phyloP scores from a whole-genome alignment of 64 coral and sea anemone genomes.

The Astreopora myriophthalma region DNA sequence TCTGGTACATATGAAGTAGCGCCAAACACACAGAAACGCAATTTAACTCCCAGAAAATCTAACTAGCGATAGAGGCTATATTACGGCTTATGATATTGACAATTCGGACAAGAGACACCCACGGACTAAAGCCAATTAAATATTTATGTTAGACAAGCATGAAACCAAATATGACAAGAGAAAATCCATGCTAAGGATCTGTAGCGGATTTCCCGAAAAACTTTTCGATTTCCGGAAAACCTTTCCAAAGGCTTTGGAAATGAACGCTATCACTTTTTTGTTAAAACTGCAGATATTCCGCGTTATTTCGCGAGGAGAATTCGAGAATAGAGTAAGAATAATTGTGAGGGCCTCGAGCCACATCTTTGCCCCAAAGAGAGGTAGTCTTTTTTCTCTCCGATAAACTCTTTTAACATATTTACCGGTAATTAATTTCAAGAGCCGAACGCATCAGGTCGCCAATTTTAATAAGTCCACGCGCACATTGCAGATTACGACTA shows the following conservation, averaged over 20 bases:
- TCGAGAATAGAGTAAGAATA: neutral
- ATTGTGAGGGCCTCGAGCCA: neutral
- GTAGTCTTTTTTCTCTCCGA: neutral
- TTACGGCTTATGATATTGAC: conserved; percentile 10
- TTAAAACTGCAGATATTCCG: neutral
- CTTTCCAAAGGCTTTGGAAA: too few relatives aligned
- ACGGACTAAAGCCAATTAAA: conserved; percentile 26
- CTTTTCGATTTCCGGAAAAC: neutral
- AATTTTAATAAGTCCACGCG: neutral
- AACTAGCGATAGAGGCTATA: neutral
- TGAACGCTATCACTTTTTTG: neutral
- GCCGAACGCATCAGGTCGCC: neutral
- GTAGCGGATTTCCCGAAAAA: neutral
- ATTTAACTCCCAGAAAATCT: neutral
- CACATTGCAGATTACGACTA: neutral
- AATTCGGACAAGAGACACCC: neutral
- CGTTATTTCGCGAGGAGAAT: neutral
- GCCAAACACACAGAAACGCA: neutral
- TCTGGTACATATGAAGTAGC: neutral
- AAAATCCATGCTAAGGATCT: neutral
- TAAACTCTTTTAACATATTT: neutral
- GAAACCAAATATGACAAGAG: neutral
- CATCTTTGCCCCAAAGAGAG: neutral
- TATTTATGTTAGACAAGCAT: neutral
- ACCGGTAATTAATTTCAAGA: neutral